phyloP scores from a whole-genome alignment of 2,797 vertebrate genomes.

The Allobates femoralis region DNA sequence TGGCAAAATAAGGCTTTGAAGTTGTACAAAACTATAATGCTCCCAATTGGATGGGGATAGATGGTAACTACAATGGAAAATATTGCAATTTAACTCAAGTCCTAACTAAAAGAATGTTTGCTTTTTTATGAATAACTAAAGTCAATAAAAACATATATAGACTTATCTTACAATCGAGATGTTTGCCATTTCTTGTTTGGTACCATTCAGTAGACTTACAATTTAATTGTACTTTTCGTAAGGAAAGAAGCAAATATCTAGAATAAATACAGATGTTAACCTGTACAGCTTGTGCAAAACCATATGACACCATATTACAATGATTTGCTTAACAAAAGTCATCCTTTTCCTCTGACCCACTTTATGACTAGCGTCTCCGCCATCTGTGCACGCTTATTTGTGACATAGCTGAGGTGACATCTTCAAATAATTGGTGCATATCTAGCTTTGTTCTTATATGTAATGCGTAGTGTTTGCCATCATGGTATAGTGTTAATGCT shows the following conservation, averaged over 20 bases:
- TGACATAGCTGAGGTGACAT: conserved; percentile 9
- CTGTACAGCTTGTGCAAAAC: too few relatives aligned
- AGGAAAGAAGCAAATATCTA: not conserved
- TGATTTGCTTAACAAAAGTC: conserved; percentile 14
- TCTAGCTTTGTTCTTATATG: not conserved
- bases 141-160: not conserved
- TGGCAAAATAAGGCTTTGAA: too few relatives aligned
- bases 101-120: too few relatives aligned
- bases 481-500: not conserved
- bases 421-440: conserved; percentile 1
- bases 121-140: too few relatives aligned
- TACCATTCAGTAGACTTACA: not conserved
- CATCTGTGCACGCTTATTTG: conserved; percentile 6
- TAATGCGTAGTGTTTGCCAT: not conserved
- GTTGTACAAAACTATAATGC: too few relatives aligned
- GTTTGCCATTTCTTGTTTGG: not conserved
- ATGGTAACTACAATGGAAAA: not conserved
- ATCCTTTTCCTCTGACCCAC: conserved; percentile 15
- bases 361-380: conserved; percentile 3
- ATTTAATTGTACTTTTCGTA: not conserved
- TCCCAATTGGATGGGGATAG: too few relatives aligned
- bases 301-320: conserved; percentile 11
- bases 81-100: too few relatives aligned
- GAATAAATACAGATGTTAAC: conserved; percentile 20
- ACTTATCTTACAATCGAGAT: not conserved